Evolutionary conservation across 2,888 invertebrate genomes (phyloP), one percentile per base, ranked within the genome.

Genomic region (Patella caerulea): DNA sequence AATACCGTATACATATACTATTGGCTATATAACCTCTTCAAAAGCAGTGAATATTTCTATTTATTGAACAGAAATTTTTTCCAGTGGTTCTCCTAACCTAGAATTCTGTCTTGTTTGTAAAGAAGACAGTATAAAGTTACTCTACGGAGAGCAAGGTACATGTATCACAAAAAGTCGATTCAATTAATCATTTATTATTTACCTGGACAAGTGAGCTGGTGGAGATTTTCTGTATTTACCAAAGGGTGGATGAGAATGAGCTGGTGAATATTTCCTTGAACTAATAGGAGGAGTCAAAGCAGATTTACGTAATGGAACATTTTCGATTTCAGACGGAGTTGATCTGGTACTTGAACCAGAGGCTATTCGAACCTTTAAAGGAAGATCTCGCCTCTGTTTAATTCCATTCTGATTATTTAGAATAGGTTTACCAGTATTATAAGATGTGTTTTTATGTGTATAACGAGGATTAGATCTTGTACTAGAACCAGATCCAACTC

Each of bases 191-290:
- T 45, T 45, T 9, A 45, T 9, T 9, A 45, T 45, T 52, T 52
- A 74, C 74, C 74, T 74, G 17, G 65, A 69, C 19, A 74, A 65
- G 19, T 74, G 59, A 14, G 74, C 52, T 11, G 74, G 74, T 0
- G 74, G 59, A 9, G 74, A 29, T 14, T 69, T 56, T 29, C 74
- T 59, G 56, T 74, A 74, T 52, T 65, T 74, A 19, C 74, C 74
- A 19, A 65, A 74, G 1, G 74, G 74, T 12, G 74, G 74, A 52
- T 74, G 74, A 45, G 45, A n/a, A 34, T 45, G 17, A 17, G 59
- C 24, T 5, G 52, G 55, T 11, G 74, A 69, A n/a, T 45, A 74
- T 15, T 52, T 34, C 74, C 65, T 19, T 5, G 24, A 53, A 19
- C 52, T 24, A 17, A 74, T 65, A 45, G 74, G 56, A 65, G 55